Evolutionary conservation across 2,888 invertebrate species (phyloP).

Genomic region (Amiota mariae): DNA sequence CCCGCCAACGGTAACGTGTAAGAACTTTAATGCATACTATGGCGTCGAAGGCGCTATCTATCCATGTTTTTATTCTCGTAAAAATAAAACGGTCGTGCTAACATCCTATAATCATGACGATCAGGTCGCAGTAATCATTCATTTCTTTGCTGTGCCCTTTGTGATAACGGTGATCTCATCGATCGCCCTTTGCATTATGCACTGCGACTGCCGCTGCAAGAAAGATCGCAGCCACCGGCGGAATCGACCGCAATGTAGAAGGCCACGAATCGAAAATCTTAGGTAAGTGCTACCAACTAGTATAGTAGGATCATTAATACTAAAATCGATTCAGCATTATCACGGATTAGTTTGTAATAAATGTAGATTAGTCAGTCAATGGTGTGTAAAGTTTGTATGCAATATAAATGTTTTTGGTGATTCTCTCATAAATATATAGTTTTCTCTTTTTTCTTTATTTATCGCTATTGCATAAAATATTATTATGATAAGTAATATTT

Average conservation of each 20-base stretch:
- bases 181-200: constrained; percentile 88
- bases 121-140: constrained; percentile 86
- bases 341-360: no score
- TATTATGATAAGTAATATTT: no score
- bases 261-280: constrained; percentile 77
- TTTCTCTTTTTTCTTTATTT: no score
- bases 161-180: constrained; percentile 89
- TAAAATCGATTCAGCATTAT: no score
- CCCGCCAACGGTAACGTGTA: constrained; percentile 90
- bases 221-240: constrained; percentile 80
- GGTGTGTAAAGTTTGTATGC: no score
- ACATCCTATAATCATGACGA: constrained; percentile 88
- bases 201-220: constrained; percentile 87
- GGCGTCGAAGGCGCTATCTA: constrained; percentile 84
- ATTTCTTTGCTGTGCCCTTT: constrained; percentile 88
- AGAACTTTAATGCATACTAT: constrained; percentile 83
- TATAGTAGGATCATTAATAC: no score
- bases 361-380: no score
- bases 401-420: no score
- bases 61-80: constrained; percentile 90
- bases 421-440: no score
- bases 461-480: no score
- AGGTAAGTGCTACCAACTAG: constrained; percentile 71
- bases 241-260: constrained; percentile 76
- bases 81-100: constrained; percentile 87